Conservation (phyloP, 2,797 vertebrate genomes). For the Crypturellus tataupa region DNA sequence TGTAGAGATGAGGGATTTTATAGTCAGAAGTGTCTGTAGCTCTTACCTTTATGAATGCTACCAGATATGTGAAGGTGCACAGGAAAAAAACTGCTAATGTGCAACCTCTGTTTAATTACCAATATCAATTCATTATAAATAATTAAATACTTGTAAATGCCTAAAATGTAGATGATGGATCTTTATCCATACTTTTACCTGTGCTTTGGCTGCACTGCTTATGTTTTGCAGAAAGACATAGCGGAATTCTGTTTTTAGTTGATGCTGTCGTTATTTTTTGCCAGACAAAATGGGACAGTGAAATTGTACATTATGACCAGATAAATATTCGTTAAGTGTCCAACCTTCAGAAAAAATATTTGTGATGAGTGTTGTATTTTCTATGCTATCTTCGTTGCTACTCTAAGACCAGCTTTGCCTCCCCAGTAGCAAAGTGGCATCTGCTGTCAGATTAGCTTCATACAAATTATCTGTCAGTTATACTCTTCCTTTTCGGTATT, state of each 20-base stretch:
- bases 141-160: background rate
- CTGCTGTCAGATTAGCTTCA: background rate
- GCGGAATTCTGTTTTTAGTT: background rate
- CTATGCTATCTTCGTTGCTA: background rate
- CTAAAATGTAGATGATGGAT: background rate
- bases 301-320: background rate
- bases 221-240: background rate
- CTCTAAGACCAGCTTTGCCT: background rate
- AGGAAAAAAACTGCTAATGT: background rate
- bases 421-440: background rate
- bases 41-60: background rate
- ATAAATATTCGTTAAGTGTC: background rate
- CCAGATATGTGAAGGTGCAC: background rate
- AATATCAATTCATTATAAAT: background rate
- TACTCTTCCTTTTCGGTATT: background rate
- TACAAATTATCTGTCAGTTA: conserved; percentile 11
- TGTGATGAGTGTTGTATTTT: background rate
- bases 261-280: background rate
- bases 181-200: background rate
- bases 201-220: background rate
- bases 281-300: background rate
- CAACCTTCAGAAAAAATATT: background rate
- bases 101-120: background rate
- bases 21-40: background rate
- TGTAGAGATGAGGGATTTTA: fast-evolving